Evolutionary conservation across 2,888 invertebrate genomes (phyloP), one percentile per base, ranked within the genome.

Genomic region (Salpingus planirostris): DNA sequence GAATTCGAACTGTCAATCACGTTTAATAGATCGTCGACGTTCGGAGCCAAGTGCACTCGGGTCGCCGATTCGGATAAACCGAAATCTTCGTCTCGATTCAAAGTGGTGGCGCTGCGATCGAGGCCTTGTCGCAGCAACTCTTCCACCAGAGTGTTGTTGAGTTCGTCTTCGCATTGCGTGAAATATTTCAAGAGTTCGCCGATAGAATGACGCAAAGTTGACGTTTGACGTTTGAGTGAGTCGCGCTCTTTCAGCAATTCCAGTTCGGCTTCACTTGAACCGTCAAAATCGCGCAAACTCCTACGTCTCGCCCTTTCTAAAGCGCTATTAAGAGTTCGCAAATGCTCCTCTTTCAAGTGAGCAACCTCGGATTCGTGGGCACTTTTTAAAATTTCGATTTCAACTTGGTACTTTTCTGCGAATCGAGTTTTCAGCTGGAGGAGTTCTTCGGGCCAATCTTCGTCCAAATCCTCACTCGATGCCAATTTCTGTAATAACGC

Each of bases 381-480:
- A 25, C 69, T 64, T 52, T 71, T 69, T 40, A 76, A 48, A 38
- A 73, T 69, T 22, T 69, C 70, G 13, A 78, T 72, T 58, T 77
- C 70, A 38, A 66, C 59, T 55, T 74, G 73, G 52, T 76, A 74
- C 55, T 78, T 78, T 12, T 74, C 74, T 31, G 80, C 76, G 42
- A 86, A 80, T 65, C 76, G 78, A 62, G 83, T 79, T 10, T 81
- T 67, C 21, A 86, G 62, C 43, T 80, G 73, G 29, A 83, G 69
- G 44, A 86, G 68, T 64, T 86, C 85, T 38, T 75, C 64, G 22
- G 85, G 84, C 81, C 83, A 84, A 71, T 80, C 76, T 71, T 78
- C 75, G 59, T 78, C 78, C 31, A 76, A 76, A 40, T 73, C 70
- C 13, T 82, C 78, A 52, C 76, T 77, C 4, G 73, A 70, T 44